Percentiles rank a stretch among this genome's conserved stretches.
Evolutionary conservation across 2,797 vertebrate genomes (phyloP).

Genomic region (Karalla daura): DNA sequence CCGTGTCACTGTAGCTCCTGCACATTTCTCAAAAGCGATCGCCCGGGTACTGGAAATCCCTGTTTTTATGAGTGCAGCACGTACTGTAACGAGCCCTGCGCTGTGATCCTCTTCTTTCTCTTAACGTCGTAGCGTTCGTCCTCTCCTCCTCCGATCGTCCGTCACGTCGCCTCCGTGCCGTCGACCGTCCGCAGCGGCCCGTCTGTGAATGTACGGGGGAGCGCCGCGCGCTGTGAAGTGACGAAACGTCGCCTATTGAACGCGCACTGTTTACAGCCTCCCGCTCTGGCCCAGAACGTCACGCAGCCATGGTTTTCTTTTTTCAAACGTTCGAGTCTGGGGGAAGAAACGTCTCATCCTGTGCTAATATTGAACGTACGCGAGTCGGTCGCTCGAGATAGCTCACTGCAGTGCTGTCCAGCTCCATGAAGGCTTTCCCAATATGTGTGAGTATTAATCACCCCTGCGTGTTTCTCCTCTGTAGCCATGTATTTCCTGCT

Average conservation of each 20-base stretch:
- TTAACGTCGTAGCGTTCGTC: constrained; percentile 17
- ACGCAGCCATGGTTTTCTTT: no score
- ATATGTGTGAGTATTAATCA: constrained; percentile 1
- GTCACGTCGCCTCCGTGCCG: constrained; percentile 20
- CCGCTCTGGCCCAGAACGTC: constrained; percentile 41
- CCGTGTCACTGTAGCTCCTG: constrained; percentile 32
- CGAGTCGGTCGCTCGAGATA: constrained; percentile 2
- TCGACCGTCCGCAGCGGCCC: constrained; percentile 13
- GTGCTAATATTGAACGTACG: constrained; percentile 12
- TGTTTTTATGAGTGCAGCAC: not conserved
- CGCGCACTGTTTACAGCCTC: constrained; percentile 71
- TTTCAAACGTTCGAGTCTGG: constrained; percentile 21
- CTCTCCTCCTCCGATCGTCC: constrained; percentile 28
- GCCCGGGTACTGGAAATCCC: constrained; percentile 17
- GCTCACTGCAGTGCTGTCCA: constrained; percentile 8
- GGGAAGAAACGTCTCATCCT: constrained; percentile 20
- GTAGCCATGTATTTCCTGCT: constrained; percentile 20
- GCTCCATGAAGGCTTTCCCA: constrained; percentile 12
- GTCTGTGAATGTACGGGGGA: constrained; percentile 67
- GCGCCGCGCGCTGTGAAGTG: constrained; percentile 30
- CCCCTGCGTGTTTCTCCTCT: constrained; percentile 24
- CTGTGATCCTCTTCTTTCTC: constrained; percentile 12
- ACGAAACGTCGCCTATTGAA: constrained; percentile 49
- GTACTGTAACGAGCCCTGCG: not conserved
- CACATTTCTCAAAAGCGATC: constrained; percentile 29